Base-by-base conservation (phyloP, 2,888 invertebrate genomes). In the Minunthozetes semirufus region DNA sequence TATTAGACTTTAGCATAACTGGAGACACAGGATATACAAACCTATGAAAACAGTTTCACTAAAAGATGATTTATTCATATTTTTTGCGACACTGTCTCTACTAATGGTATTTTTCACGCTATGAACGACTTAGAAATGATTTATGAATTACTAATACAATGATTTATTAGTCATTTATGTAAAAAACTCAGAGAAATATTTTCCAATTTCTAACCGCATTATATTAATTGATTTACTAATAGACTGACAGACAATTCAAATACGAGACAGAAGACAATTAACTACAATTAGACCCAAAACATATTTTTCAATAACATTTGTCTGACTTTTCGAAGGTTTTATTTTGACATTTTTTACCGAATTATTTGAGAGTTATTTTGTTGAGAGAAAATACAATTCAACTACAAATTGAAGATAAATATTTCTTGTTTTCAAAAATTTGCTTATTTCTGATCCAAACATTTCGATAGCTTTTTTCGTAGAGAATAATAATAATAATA, bases 41-140 rank as follows among this genome's bases (percentile, higher is more conserved):
- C 11, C 17, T 22, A 56, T 56, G n/a, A 56, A 56, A 56, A 56
- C 56, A 56, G 11, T 56, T 56, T 25, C 61, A 29, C 17, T 15
- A 22, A 17, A 13, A 11, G 61, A 61, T 61, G 61, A 61, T 61
- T 61, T 61, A 61, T 61, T 19, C 22, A 56, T 56, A 56, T 22
- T 22, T 56, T 56, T 22, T n/a, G n/a, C 8, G 61, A 6, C 29
- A 25, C 27, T 61, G 27, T 61, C 27, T 6, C 22, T 29, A 61
- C 61, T 61, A 61, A 61, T 61, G 61, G 29, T 61, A 61, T 61
- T 61, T 61, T 61, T 61, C 61, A 61, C 61, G 61, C 61, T 61
- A 61, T 56, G 61, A 29, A 61, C 9, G 11, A 61, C 29, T 17
- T 9, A 29, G 19, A 61, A 61, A 61, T 61, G 61, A 61, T 61